phyloP scores from a whole-genome alignment of 2,888 invertebrate genomes.

The Yponomeuta plumbellus region DNA sequence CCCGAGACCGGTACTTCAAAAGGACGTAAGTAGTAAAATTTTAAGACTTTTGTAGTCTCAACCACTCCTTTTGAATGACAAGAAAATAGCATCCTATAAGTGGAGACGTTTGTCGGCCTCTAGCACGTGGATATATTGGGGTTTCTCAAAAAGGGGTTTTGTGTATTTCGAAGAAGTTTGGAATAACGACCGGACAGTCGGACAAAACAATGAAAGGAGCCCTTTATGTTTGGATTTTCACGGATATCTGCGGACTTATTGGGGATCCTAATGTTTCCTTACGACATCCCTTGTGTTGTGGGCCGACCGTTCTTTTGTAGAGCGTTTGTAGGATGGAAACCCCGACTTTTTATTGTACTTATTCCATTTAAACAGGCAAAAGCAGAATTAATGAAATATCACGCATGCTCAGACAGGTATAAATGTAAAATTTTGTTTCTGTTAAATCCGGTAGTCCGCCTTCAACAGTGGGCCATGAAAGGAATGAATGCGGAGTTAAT shows the following conservation, averaged over 20 bases:
- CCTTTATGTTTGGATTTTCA: constrained; percentile 35
- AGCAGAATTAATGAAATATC: constrained; percentile 32
- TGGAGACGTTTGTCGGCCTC: constrained; percentile 49
- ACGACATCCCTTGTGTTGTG: constrained; percentile 24
- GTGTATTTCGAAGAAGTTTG: constrained; percentile 45
- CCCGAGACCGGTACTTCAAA: constrained; percentile 19
- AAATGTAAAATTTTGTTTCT: constrained; percentile 35
- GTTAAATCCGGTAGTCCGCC: constrained; percentile 43
- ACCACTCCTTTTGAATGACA: constrained; percentile 51
- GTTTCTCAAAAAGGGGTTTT: constrained; percentile 54
- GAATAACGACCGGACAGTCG: constrained; percentile 33
- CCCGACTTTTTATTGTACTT: neutral
- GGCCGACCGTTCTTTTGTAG: constrained; percentile 27
- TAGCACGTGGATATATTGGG: constrained; percentile 49
- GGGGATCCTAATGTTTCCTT: constrained; percentile 28
- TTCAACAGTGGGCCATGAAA: constrained; percentile 29
- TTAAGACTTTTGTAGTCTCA: constrained; percentile 58
- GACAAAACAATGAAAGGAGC: constrained; percentile 32
- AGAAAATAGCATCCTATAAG: constrained; percentile 37
- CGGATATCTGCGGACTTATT: constrained; percentile 35
- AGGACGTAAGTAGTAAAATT: constrained; percentile 19
- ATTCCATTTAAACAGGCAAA: neutral
- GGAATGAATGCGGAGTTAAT: constrained; percentile 37
- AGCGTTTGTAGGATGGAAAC: constrained; percentile 8
- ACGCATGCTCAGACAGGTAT: constrained; percentile 45